Percentiles rank a stretch among this genome's conserved stretches.
Conservation (phyloP, 2,888 invertebrate genomes). For the Nemotelus pantherinus region DNA sequence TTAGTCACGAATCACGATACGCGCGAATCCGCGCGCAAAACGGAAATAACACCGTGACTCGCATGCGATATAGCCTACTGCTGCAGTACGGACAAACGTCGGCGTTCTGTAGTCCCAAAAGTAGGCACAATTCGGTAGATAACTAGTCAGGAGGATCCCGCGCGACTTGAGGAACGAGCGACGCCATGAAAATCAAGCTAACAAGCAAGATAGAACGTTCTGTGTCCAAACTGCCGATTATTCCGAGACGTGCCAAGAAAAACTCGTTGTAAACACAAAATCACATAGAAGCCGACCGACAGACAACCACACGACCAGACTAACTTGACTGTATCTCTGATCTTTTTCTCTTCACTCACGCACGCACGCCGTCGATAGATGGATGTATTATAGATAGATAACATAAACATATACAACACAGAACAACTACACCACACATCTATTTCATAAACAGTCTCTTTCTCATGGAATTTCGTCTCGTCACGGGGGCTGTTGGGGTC, state of each 20-base stretch:
- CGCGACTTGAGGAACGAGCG: too few species aligned
- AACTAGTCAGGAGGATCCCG: too few species aligned
- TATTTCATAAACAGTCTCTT: constrained; percentile 19
- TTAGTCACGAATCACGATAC: too few species aligned
- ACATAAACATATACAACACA: not conserved
- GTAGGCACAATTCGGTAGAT: too few species aligned
- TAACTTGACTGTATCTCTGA: not conserved
- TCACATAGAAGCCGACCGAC: constrained; percentile 12
- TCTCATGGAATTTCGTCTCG: not conserved
- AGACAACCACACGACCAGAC: constrained; percentile 24
- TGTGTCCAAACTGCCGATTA: too few species aligned
- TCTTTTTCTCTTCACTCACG: constrained; percentile 4
- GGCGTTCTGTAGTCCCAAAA: too few species aligned
- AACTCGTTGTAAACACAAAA: constrained; percentile 17
- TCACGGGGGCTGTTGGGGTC: not conserved
- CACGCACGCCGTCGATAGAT: not conserved
- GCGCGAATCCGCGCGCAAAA: too few species aligned
- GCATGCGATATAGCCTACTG: too few species aligned
- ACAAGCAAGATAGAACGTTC: too few species aligned
- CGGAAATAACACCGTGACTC: too few species aligned
- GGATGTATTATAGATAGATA: not conserved
- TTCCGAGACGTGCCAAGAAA: not conserved
- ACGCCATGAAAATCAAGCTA: too few species aligned
- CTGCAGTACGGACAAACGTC: too few species aligned
- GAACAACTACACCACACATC: not conserved